A percentile compares a stretch with the other conserved stretches of the same genome.
Conservation (phyloP, 2,888 invertebrate species). For the Malacosoma neustria region DNA sequence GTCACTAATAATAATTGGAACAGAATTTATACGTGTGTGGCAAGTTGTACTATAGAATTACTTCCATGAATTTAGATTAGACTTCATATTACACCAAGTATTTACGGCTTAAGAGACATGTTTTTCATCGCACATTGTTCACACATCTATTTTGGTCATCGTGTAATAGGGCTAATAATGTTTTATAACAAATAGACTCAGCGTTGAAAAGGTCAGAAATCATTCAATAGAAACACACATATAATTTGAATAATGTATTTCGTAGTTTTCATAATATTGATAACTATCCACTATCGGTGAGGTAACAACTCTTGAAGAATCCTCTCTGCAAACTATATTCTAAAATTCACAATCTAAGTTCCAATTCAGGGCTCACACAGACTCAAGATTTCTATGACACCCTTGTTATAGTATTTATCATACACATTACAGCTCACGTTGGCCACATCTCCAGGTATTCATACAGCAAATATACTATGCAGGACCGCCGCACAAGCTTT, state of each 20-base stretch:
- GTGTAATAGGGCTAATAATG: too few relatives aligned
- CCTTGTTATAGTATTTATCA: not conserved
- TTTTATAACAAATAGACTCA: too few relatives aligned
- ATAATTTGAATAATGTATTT: conserved; percentile 56
- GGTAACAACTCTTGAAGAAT: conserved; percentile 68
- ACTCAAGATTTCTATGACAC: conserved; percentile 29
- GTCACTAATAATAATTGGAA: too few relatives aligned
- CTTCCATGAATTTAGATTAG: too few relatives aligned
- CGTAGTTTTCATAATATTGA: conserved; percentile 61
- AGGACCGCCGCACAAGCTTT: conserved; percentile 34
- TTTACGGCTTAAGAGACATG: too few relatives aligned
- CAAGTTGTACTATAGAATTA: too few relatives aligned
- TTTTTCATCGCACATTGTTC: too few relatives aligned
- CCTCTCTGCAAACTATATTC: conserved; percentile 51
- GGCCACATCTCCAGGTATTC: not conserved
- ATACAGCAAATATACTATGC: conserved; percentile 21
- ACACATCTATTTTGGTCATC: too few relatives aligned
- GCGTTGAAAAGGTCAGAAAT: too few relatives aligned
- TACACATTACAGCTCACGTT: conserved; percentile 1
- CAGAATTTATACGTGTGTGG: too few relatives aligned
- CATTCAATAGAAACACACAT: not conserved
- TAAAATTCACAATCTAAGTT: conserved; percentile 55
- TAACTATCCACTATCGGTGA: conserved; percentile 71
- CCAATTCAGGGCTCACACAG: conserved; percentile 49
- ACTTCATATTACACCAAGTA: too few relatives aligned